Evolutionary conservation across 2,113 vertebrate species (phyloP).

Genomic region (Eolophus roseicapilla): DNA sequence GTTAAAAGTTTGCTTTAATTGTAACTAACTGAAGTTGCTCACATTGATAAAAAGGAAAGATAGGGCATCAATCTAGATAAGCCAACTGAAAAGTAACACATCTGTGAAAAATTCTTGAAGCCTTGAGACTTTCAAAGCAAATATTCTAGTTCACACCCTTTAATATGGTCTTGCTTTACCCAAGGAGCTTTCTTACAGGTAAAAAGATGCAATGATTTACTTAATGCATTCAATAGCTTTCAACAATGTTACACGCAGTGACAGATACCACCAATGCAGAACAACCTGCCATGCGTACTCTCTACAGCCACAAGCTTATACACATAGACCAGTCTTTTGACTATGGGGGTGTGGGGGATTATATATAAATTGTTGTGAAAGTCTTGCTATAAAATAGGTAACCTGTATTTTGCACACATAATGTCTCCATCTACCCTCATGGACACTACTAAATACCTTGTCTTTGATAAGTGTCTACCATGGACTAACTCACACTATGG

Average conservation of each 20-base stretch:
- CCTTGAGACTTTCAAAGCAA: not conserved
- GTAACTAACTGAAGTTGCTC: not conserved
- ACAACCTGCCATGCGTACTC: rapidly evolving
- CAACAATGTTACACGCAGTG: not conserved
- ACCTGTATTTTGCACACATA: not conserved
- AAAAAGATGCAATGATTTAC: not conserved
- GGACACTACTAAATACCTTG: not conserved
- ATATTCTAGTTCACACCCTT: not conserved
- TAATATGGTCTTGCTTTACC: not conserved
- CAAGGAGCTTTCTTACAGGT: not conserved
- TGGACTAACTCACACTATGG: not conserved
- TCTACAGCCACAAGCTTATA: not conserved
- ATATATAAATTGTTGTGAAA: not conserved
- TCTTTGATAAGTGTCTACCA: not conserved
- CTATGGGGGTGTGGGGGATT: rapidly evolving
- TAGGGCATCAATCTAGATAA: not conserved
- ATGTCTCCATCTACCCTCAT: not conserved
- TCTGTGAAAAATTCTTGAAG: not conserved
- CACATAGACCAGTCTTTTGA: not conserved
- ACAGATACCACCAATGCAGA: not conserved
- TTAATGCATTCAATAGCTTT: not conserved
- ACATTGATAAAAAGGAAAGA: not conserved
- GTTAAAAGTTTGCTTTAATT: not conserved
- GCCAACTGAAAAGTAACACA: not conserved
- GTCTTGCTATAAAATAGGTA: not conserved